phyloP scores from a whole-genome alignment of 2,113 vertebrate species.

The Cyanoderma ruficeps region DNA sequence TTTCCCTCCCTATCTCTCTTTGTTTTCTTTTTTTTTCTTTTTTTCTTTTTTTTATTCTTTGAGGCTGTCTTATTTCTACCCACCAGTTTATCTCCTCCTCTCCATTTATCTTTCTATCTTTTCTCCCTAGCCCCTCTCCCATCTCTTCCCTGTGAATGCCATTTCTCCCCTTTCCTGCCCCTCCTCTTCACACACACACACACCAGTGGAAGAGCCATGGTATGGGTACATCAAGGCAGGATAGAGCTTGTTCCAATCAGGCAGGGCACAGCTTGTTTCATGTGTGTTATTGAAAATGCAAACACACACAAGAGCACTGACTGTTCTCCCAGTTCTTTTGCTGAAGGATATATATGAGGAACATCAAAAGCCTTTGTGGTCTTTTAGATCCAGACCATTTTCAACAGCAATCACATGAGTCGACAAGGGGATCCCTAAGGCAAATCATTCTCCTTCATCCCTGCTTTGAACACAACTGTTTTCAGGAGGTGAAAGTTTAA shows the following conservation, averaged over 20 bases:
- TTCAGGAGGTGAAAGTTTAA: slow-evolving; percentile 51
- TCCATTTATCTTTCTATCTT: not conserved
- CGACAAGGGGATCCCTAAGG: slow-evolving; percentile 38
- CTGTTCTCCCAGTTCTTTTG: slow-evolving; percentile 59
- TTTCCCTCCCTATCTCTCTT: not conserved
- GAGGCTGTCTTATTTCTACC: not conserved
- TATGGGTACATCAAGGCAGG: slow-evolving; percentile 36
- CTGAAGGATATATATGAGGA: slow-evolving; percentile 52
- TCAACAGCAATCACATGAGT: slow-evolving; percentile 50
- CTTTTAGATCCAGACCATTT: slow-evolving; percentile 60
- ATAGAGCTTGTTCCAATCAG: slow-evolving; percentile 46
- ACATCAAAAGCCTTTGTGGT: slow-evolving; percentile 63
- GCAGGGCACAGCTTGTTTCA: slow-evolving; percentile 50
- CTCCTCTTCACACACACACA: not conserved
- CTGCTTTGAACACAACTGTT: not conserved
- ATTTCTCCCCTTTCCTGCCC: not conserved
- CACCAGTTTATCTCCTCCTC: not conserved
- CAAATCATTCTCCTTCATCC: slow-evolving; percentile 47
- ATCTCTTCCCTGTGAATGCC: not conserved
- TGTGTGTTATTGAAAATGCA: slow-evolving; percentile 59
- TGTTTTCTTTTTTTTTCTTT: no score
- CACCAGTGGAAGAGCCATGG: not conserved
- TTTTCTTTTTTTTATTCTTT: no score
- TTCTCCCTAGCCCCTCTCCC: not conserved
- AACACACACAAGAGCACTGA: not conserved